Evolutionary conservation across 2,888 invertebrate species (phyloP).

Genomic region (Barypeithes pellucidus): DNA sequence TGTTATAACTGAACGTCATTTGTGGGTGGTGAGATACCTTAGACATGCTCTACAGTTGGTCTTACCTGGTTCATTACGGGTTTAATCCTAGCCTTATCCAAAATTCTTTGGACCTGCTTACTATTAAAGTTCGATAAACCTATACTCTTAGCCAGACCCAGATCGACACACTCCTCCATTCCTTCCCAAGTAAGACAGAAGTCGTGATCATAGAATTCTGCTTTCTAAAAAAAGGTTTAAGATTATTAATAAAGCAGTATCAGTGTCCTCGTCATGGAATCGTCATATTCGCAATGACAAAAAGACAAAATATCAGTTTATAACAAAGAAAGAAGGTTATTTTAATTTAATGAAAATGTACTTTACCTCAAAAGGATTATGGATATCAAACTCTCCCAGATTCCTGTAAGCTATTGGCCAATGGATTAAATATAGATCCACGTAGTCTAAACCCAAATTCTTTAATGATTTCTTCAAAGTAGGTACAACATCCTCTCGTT

Average conservation of each 20-base stretch:
- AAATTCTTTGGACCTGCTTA: constrained; percentile 77
- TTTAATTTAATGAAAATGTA: background rate
- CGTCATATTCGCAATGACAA: no score
- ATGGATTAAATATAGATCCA: constrained; percentile 75
- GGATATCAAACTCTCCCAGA: constrained; percentile 39
- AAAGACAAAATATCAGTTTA: no score
- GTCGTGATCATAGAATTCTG: constrained; percentile 68
- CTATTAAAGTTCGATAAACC: constrained; percentile 86
- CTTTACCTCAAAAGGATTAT: constrained; percentile 50
- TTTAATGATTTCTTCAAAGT: constrained; percentile 69
- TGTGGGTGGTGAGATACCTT: no score
- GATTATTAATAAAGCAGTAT: background rate
- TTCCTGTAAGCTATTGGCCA: constrained; percentile 68
- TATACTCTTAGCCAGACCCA: constrained; percentile 79
- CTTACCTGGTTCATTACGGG: constrained; percentile 68
- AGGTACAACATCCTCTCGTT: constrained; percentile 70
- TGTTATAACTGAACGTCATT: no score
- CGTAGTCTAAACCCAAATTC: constrained; percentile 72
- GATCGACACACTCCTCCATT: constrained; percentile 78
- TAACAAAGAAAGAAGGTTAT: background rate
- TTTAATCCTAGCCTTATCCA: constrained; percentile 74
- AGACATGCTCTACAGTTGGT: no score
- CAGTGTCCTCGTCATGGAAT: no score
- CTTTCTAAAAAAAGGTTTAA: constrained; percentile 32
- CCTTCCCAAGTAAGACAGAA: constrained; percentile 80